Evolutionary conservation across 2,888 invertebrate genomes (phyloP).

Genomic region (Tachina grossa): DNA sequence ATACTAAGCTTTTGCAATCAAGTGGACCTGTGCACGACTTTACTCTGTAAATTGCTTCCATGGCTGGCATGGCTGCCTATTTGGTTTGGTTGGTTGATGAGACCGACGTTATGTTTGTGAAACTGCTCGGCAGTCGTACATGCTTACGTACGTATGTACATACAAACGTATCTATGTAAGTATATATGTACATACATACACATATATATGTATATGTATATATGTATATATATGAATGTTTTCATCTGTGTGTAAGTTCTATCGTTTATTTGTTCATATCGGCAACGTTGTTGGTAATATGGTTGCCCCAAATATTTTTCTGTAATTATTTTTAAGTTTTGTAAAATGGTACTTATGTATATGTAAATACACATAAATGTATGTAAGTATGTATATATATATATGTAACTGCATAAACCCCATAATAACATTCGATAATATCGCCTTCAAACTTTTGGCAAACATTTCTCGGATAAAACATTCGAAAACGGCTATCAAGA

Average conservation of each 20-base stretch:
- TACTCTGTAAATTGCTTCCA: constrained; percentile 71
- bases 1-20: no score
- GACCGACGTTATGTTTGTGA: constrained; percentile 72
- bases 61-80: constrained; percentile 61
- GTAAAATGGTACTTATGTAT: neutral
- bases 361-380: no score
- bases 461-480: no score
- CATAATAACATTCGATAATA: no score
- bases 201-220: no score
- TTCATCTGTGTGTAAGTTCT: constrained; percentile 70
- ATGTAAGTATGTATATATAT: no score
- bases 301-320: constrained; percentile 47
- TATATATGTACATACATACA: constrained; percentile 19
- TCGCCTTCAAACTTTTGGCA: no score
- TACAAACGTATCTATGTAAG: neutral
- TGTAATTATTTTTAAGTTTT: neutral
- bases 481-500: no score
- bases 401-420: no score
- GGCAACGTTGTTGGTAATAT: constrained; percentile 51
- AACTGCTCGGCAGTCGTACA: constrained; percentile 70
- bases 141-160: neutral
- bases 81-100: constrained; percentile 68
- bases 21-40: constrained; percentile 16
- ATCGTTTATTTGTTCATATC: constrained; percentile 43
- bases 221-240: constrained; percentile 67